Percentiles rank a stretch among this genome's conserved stretches.
Conservation (phyloP, 2,113 vertebrate genomes). For the Hemiprocne comata region DNA sequence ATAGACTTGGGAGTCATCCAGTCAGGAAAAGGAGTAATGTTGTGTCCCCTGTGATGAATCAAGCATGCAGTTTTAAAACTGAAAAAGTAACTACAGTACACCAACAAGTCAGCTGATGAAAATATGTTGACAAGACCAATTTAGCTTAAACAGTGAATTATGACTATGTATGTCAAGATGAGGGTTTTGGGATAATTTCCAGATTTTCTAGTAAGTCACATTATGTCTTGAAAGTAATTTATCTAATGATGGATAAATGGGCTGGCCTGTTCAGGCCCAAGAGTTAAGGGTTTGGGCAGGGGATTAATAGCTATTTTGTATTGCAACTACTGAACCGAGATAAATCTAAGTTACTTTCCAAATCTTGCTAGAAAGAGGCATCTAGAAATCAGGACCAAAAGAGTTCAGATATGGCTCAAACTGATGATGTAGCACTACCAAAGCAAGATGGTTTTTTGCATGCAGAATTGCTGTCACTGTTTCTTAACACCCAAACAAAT, state of each 20-base stretch:
- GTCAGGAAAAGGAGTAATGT: neutral
- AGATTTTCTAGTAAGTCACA: neutral
- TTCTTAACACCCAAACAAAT: neutral
- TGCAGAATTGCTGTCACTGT: neutral
- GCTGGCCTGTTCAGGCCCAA: neutral
- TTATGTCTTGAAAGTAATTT: neutral
- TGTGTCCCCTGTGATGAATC: neutral
- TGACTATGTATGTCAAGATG: neutral
- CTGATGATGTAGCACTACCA: neutral
- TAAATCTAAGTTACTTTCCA: neutral
- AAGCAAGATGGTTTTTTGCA: neutral
- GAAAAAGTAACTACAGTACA: neutral
- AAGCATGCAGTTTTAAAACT: neutral
- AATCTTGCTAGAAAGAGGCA: neutral
- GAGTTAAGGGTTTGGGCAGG: neutral
- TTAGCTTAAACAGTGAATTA: neutral
- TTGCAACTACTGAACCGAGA: neutral
- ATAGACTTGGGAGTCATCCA: neutral
- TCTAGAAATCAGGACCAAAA: neutral
- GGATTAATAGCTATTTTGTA: neutral
- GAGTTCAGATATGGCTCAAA: neutral
- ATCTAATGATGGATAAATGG: neutral
- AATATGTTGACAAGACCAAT: neutral
- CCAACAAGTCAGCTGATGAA: neutral
- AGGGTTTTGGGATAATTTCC: neutral